Evolutionary conservation across 2,888 invertebrate genomes (phyloP).

Genomic region (Brachypalpus laphriformis): DNA sequence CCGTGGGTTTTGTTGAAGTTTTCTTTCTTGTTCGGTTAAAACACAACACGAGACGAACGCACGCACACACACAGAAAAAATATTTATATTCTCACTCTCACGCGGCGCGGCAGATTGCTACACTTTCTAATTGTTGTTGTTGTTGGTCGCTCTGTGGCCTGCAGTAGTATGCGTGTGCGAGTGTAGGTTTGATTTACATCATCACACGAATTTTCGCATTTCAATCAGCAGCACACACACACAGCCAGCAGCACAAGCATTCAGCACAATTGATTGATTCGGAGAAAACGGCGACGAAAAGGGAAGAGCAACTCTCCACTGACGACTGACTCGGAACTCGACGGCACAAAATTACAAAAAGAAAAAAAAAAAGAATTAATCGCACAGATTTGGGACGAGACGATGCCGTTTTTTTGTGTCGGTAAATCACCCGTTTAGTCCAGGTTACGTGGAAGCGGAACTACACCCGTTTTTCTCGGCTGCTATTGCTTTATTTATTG

Average conservation of each 20-base stretch:
- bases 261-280: conserved; percentile 36
- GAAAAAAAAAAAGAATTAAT: too few relatives aligned
- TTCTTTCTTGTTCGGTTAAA: background rate
- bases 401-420: background rate
- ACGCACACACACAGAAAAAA: background rate
- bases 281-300: background rate
- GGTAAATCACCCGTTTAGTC: background rate
- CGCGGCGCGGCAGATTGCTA: conserved; percentile 34
- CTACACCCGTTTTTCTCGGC: conserved; percentile 35
- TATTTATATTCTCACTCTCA: conserved; percentile 20
- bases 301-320: background rate
- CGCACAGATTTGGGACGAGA: background rate
- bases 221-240: conserved; percentile 25
- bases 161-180: background rate
- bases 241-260: background rate
- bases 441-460: conserved; percentile 34
- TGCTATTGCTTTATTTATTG: conserved; percentile 45
- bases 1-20: background rate
- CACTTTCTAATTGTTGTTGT: conserved; percentile 55
- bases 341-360: too few relatives aligned
- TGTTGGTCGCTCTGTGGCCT: background rate
- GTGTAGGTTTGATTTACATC: conserved; percentile 37
- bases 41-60: background rate
- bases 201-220: conserved; percentile 34
- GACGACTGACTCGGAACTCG: too few relatives aligned